A percentile compares a stretch with the other conserved stretches of the same genome.
phyloP scores from a whole-genome alignment of 1,140 invertebrate genomes.

The Colletes latitarsis region DNA sequence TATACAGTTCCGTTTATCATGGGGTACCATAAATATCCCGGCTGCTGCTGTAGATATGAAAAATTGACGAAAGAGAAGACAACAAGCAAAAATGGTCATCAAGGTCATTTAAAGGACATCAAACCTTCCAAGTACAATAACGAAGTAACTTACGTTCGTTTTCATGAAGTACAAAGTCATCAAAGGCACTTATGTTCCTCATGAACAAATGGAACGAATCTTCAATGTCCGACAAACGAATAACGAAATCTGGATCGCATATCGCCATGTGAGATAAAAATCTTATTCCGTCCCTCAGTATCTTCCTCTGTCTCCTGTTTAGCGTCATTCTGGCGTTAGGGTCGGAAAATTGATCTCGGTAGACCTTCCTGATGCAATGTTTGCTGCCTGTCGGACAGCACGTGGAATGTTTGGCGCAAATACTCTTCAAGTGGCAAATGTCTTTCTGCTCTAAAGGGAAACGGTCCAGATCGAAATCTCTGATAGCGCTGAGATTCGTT shows the following conservation, averaged over 20 bases:
- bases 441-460: conserved; percentile 1
- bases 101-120: too few species aligned
- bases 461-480: conserved; percentile 2
- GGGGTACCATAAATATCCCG: too few species aligned
- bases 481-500: conserved; percentile 49
- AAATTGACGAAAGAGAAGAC: too few species aligned
- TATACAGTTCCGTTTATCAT: neutral
- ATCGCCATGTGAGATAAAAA: conserved; percentile 73
- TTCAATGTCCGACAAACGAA: conserved; percentile 69
- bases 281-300: conserved; percentile 71
- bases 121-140: too few species aligned
- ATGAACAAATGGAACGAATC: conserved; percentile 72
- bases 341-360: conserved; percentile 40
- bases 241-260: conserved; percentile 71
- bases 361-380: conserved; percentile 31
- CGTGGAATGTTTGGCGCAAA: conserved; percentile 43
- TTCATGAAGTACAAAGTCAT: conserved; percentile 67
- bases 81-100: too few species aligned
- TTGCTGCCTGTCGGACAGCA: neutral
- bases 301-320: conserved; percentile 62
- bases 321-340: conserved; percentile 65
- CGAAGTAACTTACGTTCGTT: conserved; percentile 75
- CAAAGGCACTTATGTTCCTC: conserved; percentile 61
- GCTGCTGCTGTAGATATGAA: too few species aligned
- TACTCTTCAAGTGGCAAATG: conserved; percentile 22